Evolutionary conservation across 1,140 invertebrate species (phyloP), one percentile per base, ranked within the genome.

Genomic region (Drosophila hydei): DNA sequence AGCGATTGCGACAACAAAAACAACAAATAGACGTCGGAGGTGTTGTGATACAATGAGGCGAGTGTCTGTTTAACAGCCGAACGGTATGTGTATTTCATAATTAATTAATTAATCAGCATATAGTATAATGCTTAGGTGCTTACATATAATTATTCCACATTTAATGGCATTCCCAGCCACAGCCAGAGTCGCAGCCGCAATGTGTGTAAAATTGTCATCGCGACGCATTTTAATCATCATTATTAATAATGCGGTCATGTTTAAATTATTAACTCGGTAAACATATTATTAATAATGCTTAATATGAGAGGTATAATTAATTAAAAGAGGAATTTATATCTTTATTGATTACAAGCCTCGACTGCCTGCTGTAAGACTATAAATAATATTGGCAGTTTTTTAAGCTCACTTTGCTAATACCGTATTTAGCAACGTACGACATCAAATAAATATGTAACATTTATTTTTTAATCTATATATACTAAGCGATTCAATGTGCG

Each of bases 241-340:
- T 51, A 68, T 64, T 60, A 71, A 75, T 67, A 55, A 51, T 71
- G 19, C 40, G 65, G 65, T 77, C 36, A 23, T 56, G 52, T 47
- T 70, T 71, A 59, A 73, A 77, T 59, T 55, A 80, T 68, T 47
- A 80, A 59, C 52, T 63, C 54, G 62, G 60, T 23, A 52, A 61
- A 36, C 45, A 9, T 21, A 16, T 16, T 40, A 12, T n/a, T 9
- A 14, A 50, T 9, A 47, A 47, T 75, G 21, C 55, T 67, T 67
- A 47, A 77, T 56, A 40, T 33, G 30, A 33, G 30, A 11, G 30
- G 2, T 33, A 33, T 33, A 33, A 33, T 33, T 33, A 33, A 33
- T 33, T 33, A 33, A 3, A 33, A 33, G 3, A 2, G 30, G 30
- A 33, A 33, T 33, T 33, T 33, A 33, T 33, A 27, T 27, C 1